Base-by-base conservation (phyloP, 2,888 invertebrate genomes). In the Salpingus planirostris region DNA sequence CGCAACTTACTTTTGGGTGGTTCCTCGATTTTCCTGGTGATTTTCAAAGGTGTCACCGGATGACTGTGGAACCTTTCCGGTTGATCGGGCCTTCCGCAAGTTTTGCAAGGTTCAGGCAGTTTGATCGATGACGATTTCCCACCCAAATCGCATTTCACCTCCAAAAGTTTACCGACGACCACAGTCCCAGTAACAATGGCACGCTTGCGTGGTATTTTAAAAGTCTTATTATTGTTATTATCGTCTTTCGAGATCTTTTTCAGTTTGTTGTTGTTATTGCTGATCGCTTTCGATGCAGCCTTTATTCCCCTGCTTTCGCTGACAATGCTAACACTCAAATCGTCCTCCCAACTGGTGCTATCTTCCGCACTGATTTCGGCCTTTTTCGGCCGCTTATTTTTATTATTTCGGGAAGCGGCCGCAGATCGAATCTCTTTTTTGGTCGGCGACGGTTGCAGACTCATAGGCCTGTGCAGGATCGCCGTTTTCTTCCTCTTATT, bases 21-120 rank as follows among this genome's bases (percentile, higher is more conserved):
- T 23, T 35, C 38, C 36, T 32, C 50, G 2, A 15, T 12, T 11
- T 23, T 23, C 5, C 4, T 44, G 14, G 29, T 11, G 38, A 36
- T 34, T 34, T 42, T 54, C 34, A 47, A 21, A n/a, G 55, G 53
- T 11, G 52, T 54, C n/a, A 37, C 42, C 2, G 73, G 73, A 49
- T 74, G 74, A 49, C 72, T 74, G 52, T 75, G 74, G 39, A 74
- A 70, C 8, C 82, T 62, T 50, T 83, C 82, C 0, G 81, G 79
- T 37, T 73, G 71, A 56, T 80, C 78, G 2, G 74, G 69, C 11
- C 80, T 66, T 2, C 78, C 78, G 59, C 82, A 83, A 31, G 74
- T 73, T 30, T 68, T 70, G 54, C 82, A 82, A 1, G 77, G 74
- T 42, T 67, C 67, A 22, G 71, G 70, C 2, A 60, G 50, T 53